Percentiles rank a stretch among this genome's conserved stretches.
Evolutionary conservation across 2,888 invertebrate species (phyloP).

Genomic region (Orgyia antiqua): DNA sequence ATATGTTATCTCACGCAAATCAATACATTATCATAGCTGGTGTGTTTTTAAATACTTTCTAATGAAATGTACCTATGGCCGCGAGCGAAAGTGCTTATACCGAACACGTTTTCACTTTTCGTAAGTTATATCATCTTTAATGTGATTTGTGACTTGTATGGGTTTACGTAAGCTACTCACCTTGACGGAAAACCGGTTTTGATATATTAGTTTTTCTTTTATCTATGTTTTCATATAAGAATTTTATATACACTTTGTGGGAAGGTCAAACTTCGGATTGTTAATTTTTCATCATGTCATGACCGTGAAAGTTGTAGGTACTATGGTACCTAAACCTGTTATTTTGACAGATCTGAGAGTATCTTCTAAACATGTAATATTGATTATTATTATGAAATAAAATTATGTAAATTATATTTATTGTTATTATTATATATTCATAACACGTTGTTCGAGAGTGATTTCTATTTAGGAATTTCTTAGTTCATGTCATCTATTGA

Average conservation of each 20-base stretch:
- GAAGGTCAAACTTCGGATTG: conserved; percentile 7
- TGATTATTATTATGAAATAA: too few species aligned
- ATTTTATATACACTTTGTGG: conserved; percentile 1
- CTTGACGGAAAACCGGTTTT: conserved; percentile 8
- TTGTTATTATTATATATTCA: too few species aligned
- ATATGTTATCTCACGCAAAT: conserved; percentile 19
- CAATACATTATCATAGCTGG: conserved; percentile 14
- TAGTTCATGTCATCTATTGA: too few species aligned
- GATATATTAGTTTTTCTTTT: conserved; percentile 7
- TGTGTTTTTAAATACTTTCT: conserved; percentile 42
- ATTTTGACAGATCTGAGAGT: too few species aligned
- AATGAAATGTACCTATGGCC: conserved; percentile 57
- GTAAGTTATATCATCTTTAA: conserved; percentile 35
- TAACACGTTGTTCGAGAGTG: too few species aligned
- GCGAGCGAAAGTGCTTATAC: conserved; percentile 49
- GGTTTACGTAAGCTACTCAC: conserved; percentile 6
- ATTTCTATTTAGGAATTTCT: too few species aligned
- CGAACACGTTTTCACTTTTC: conserved; percentile 54
- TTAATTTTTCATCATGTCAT: conserved; percentile 1
- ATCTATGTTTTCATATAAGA: conserved; percentile 3
- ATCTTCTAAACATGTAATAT: too few species aligned
- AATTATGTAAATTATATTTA: too few species aligned
- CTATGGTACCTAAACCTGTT: too few species aligned
- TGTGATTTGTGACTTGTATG: conserved; percentile 18
- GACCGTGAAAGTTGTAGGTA: conserved; percentile 10